These are phyloP conservation scores for Listronotus oregonensis DNA, from an alignment of 1,140 invertebrate species.

Conservation along the genomic window DNA sequence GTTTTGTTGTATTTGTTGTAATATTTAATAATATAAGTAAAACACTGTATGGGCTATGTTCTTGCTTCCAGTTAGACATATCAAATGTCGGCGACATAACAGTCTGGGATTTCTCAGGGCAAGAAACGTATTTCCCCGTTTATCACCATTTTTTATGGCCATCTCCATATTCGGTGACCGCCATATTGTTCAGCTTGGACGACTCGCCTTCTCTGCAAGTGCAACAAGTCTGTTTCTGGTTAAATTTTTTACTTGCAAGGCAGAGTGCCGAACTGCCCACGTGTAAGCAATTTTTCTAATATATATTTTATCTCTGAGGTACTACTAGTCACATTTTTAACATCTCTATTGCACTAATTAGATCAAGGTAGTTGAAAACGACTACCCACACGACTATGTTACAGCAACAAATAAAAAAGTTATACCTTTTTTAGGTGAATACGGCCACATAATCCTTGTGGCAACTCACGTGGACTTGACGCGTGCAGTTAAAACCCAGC, in stretches of 20 bases:
- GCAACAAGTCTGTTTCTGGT: constrained; percentile 79
- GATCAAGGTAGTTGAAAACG: no score
- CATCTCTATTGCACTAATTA: no score
- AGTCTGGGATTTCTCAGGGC: constrained; percentile 84
- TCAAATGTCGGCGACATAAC: constrained; percentile 67
- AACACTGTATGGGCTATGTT: no score
- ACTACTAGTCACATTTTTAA: no score
- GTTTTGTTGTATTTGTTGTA: no score
- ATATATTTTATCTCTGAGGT: not conserved
- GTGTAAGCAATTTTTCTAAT: constrained; percentile 59
- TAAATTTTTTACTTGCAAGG: constrained; percentile 77
- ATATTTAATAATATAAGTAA: no score
- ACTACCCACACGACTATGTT: no score
- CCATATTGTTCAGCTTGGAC: constrained; percentile 75
- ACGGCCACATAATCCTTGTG: constrained; percentile 67
- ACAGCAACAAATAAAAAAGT: no score
- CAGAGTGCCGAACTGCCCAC: constrained; percentile 67
- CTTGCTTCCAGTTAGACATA: constrained; percentile 62
- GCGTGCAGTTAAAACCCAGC: constrained; percentile 59
- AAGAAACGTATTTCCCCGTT: constrained; percentile 76
- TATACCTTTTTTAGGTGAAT: constrained; percentile 55
- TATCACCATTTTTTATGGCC: constrained; percentile 65
- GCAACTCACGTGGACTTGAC: constrained; percentile 70
- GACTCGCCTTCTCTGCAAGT: constrained; percentile 75
- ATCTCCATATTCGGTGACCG: constrained; percentile 56